A percentile compares a stretch with the other conserved stretches of the same genome.
These are phyloP conservation scores for Orientallactaga bullata DNA, from an alignment of 2,113 vertebrate genomes.

Conservation along the genomic window DNA sequence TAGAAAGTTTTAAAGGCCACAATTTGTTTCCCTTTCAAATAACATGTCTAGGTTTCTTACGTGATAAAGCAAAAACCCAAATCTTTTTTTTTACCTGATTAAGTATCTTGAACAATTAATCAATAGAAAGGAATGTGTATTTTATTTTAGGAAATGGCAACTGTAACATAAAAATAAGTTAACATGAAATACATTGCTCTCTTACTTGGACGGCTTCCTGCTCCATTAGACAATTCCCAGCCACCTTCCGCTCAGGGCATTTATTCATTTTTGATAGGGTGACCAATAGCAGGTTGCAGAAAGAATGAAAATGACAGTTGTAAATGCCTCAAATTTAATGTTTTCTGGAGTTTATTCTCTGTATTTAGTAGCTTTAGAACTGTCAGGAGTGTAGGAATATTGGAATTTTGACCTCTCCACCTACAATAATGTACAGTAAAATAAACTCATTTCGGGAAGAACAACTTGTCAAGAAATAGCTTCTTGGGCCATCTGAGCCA, in stretches of 20 bases:
- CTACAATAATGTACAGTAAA: slow-evolving; percentile 17
- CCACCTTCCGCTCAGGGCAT: not conserved
- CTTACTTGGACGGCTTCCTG: not conserved
- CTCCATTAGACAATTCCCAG: not conserved
- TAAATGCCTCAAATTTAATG: slow-evolving; percentile 8
- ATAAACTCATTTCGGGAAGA: not conserved
- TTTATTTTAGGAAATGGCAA: slow-evolving; percentile 6
- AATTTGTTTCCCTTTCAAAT: slow-evolving; percentile 43
- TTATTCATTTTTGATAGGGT: not conserved
- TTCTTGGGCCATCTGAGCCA: not conserved
- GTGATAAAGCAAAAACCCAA: not conserved
- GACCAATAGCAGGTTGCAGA: not conserved
- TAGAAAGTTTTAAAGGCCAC: slow-evolving; percentile 22
- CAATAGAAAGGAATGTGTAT: not conserved
- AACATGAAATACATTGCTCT: not conserved
- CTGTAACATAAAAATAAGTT: not conserved
- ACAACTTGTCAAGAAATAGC: not conserved
- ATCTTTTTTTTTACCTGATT: slow-evolving; percentile 37
- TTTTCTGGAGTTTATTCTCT: not conserved
- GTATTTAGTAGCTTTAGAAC: not conserved
- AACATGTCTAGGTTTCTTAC: slow-evolving; percentile 19
- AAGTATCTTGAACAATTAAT: not conserved
- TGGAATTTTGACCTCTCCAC: slow-evolving; percentile 25
- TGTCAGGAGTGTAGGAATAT: not conserved
- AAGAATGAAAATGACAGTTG: not conserved